Conservation (phyloP, 2,888 invertebrate genomes). For the Melanotus villosus region DNA sequence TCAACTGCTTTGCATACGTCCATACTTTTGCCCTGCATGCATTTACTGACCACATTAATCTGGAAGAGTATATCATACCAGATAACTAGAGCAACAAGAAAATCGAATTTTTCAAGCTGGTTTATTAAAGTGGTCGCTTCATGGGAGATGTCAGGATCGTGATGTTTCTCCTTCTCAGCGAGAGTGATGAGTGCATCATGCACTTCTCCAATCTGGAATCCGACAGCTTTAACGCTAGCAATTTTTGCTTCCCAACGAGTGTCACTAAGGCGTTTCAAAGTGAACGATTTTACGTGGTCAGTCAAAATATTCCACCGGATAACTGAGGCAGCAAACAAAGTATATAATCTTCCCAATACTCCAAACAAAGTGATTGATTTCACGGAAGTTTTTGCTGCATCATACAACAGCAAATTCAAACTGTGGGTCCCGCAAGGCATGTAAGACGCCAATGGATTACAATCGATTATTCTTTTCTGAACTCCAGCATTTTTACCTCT, state of each 20-base stretch:
- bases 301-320: not conserved
- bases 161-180: no score
- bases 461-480: no score
- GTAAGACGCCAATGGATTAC: no score
- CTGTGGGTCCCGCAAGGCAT: constrained; percentile 26
- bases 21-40: not conserved
- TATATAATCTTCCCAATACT: constrained; percentile 14
- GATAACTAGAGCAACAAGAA: not conserved
- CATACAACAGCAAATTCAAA: constrained; percentile 27
- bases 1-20: not conserved
- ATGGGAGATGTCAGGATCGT: no score
- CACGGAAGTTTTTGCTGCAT: constrained; percentile 30
- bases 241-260: constrained; percentile 4
- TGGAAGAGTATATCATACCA: not conserved
- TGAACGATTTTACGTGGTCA: not conserved
- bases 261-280: not conserved
- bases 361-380: not conserved
- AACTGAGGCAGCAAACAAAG: not conserved
- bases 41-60: not conserved
- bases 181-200: not conserved
- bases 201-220: not conserved
- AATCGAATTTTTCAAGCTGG: not conserved
- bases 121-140: not conserved
- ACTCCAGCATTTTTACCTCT: no score
- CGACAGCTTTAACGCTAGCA: not conserved